A percentile compares a stretch with the other conserved stretches of the same genome.
phyloP scores from a whole-genome alignment of 2,888 invertebrate species.

The Agrenia bidenticulata region DNA sequence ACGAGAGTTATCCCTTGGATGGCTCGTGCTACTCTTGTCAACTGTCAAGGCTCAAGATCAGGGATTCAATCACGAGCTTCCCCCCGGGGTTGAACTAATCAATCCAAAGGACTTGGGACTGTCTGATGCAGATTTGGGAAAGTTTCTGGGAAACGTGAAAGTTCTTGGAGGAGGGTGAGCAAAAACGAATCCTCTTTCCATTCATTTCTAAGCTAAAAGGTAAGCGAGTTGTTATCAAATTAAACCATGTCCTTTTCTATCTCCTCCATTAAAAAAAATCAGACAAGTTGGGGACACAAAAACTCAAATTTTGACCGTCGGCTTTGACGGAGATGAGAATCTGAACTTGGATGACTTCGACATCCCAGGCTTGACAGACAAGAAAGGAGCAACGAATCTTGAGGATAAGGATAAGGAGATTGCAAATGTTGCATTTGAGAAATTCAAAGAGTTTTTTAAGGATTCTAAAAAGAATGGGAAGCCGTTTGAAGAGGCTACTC shows the following conservation, averaged over 20 bases:
- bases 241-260: not conserved
- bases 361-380: slow-evolving; percentile 37
- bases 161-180: slow-evolving; percentile 48
- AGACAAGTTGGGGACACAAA: slow-evolving; percentile 45
- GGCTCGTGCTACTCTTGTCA: too few species aligned
- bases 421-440: slow-evolving; percentile 49
- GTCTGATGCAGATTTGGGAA: slow-evolving; percentile 47
- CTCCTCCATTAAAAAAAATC: slow-evolving; percentile 1
- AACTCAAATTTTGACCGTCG: slow-evolving; percentile 51
- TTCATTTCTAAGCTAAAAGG: not conserved
- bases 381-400: slow-evolving; percentile 30
- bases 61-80: slow-evolving; percentile 49
- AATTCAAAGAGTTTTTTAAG: slow-evolving; percentile 49
- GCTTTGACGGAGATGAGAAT: slow-evolving; percentile 52
- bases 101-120: slow-evolving; percentile 52
- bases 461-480: slow-evolving; percentile 32
- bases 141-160: slow-evolving; percentile 52
- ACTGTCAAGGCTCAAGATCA: not conserved
- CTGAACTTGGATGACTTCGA: slow-evolving; percentile 51
- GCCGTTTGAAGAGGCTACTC: slow-evolving; percentile 19
- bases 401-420: slow-evolving; percentile 48
- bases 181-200: not conserved
- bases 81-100: slow-evolving; percentile 50
- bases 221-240: not conserved
- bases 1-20: too few species aligned